Percentiles rank a stretch among this genome's conserved stretches.
These are phyloP conservation scores for Capromys pilorides DNA, from an alignment of 2,797 vertebrate genomes.

Conservation along the genomic window DNA sequence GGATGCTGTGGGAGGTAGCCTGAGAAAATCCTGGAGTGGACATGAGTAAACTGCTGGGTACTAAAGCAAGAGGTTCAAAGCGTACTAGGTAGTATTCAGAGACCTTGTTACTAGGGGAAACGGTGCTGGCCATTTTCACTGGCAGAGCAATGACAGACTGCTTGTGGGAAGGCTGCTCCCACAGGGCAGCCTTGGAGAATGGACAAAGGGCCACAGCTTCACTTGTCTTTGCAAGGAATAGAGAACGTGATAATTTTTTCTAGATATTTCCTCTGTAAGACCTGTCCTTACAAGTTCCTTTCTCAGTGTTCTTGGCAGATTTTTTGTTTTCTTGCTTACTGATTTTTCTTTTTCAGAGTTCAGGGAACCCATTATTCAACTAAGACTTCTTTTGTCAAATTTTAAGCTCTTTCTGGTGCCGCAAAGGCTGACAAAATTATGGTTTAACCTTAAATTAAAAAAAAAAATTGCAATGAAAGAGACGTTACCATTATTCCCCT, in stretches of 20 bases:
- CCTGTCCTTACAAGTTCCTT: slow-evolving; percentile 2
- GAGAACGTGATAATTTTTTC: neutral
- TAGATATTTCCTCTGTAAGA: rapidly evolving
- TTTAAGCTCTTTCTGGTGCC: neutral
- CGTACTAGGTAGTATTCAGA: neutral
- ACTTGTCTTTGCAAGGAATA: neutral
- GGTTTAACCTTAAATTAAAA: neutral
- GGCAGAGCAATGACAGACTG: neutral
- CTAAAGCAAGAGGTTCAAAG: neutral
- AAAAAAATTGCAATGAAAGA: neutral
- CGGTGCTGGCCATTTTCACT: neutral
- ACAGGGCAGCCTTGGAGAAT: neutral
- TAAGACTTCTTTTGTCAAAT: slow-evolving; percentile 56
- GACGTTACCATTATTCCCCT: neutral
- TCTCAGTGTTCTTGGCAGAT: neutral
- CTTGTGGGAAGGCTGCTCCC: neutral
- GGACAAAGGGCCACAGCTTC: neutral
- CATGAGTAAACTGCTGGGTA: neutral
- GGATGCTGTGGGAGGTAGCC: neutral
- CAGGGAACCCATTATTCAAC: neutral
- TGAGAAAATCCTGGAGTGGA: neutral
- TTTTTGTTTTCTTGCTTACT: slow-evolving; percentile 57
- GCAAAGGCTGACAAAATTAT: neutral
- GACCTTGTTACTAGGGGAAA: neutral
- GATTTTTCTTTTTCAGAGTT: slow-evolving; percentile 61